Percentiles rank a stretch among this genome's conserved stretches.
Conservation (phyloP, 1,140 invertebrate species). For the Euura lappo region DNA sequence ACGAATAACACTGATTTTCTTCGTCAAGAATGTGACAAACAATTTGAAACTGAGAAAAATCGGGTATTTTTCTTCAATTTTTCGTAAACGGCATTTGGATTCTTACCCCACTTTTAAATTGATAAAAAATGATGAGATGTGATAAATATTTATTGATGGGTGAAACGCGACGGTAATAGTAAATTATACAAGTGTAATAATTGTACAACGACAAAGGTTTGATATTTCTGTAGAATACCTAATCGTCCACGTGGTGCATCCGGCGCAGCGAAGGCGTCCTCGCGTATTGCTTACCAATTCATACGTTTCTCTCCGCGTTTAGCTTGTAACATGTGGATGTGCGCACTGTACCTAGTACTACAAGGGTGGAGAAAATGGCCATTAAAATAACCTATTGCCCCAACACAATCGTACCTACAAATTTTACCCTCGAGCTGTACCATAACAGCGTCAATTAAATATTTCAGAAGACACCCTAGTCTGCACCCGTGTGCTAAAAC, state of each 20-base stretch:
- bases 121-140: no score
- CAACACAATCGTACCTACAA: not conserved
- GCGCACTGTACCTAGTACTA: not conserved
- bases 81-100: no score
- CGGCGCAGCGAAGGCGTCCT: not conserved
- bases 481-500: not conserved
- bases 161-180: no score
- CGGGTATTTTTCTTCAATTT: no score
- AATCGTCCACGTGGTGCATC: not conserved
- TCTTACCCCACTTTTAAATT: no score
- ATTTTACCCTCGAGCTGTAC: not conserved
- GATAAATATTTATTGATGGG: no score
- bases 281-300: constrained; percentile 2
- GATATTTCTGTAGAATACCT: not conserved
- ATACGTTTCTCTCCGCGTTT: not conserved
- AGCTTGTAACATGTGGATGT: not conserved
- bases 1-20: no score
- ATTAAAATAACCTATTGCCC: constrained; percentile 1
- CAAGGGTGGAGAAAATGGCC: not conserved
- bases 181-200: not conserved
- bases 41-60: no score
- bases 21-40: no score
- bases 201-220: not conserved
- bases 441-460: not conserved
- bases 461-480: not conserved